Base-by-base conservation (phyloP, 2,888 invertebrate species). In the Cephalotes varians region DNA sequence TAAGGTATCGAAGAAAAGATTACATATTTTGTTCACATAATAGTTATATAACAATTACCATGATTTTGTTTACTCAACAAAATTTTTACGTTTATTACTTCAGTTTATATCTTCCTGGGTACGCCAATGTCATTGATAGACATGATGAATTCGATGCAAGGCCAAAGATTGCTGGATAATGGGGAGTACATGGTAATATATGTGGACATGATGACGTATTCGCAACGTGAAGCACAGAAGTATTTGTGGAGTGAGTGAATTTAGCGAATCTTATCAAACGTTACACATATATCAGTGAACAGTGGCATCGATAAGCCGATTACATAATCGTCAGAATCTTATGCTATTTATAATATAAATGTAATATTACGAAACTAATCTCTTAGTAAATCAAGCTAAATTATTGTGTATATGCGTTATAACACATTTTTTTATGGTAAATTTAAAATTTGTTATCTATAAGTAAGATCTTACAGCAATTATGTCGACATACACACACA, bases 111-210 rank as follows among this genome's bases (percentile, higher is more conserved):
- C 71, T 98, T 99, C 94, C 96, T 99, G 93, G 99, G 99, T 0
- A 97, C 97, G 31, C 96, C 97, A n/a, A 96, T 97, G 83, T 97
- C 98, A 4, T 96, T 99, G 76, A 97, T 98, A 85, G 98, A 98
- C 90, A 97, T 99, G 96, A 98, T 99, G 97, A 96, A 96, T 49
- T 97, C 97, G 31, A 98, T 99, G 98, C 98, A 99, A 93, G 97
- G 97, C 47, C 96, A 97, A 58, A 97, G 98, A 88, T 95, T 99
- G 82, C 97, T 99, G 93, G 97, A 97, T 80, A 97, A 98, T 87
- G 99, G 99, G 34, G 98, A 99, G 94, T 99, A 99, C 95, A 97
- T 98, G 96, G 98, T 99, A 85, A 98, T 99, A 93, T 98, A 98
- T 94, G 98, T 99, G 25, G 99, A 99, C 94, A 98, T 97, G 96